phyloP scores from a whole-genome alignment of 2,113 vertebrate genomes.

The Scopus umbretta region DNA sequence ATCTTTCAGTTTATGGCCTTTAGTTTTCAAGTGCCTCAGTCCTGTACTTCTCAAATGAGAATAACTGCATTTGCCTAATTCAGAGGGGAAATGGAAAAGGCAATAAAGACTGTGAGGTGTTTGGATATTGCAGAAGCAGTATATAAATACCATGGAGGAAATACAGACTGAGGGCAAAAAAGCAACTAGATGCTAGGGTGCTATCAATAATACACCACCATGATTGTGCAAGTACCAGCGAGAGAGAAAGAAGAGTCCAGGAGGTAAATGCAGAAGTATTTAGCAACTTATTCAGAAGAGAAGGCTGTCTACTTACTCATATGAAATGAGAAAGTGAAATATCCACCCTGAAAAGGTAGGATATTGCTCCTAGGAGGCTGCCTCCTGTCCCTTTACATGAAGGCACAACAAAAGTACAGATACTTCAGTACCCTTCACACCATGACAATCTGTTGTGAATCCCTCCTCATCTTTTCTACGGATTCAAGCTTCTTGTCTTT shows the following conservation, averaged over 20 bases:
- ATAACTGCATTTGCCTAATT: neutral
- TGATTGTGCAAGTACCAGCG: fast-evolving
- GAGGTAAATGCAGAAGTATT: neutral
- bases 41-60: neutral
- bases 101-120: neutral
- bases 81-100: neutral
- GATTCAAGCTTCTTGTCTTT: neutral
- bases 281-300: neutral
- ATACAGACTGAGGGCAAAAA: neutral
- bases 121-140: neutral
- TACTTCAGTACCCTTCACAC: neutral
- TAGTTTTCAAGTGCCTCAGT: neutral
- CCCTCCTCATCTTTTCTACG: neutral
- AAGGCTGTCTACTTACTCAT: neutral
- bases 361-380: neutral
- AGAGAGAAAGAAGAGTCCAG: neutral
- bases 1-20: neutral
- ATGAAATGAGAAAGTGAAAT: neutral
- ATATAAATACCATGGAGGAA: neutral
- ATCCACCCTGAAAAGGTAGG: neutral
- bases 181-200: neutral
- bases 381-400: neutral
- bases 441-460: neutral
- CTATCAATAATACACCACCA: neutral
- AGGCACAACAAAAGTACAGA: neutral